Base-by-base conservation (phyloP, 1,140 invertebrate species). In the Ceratina australensis region DNA sequence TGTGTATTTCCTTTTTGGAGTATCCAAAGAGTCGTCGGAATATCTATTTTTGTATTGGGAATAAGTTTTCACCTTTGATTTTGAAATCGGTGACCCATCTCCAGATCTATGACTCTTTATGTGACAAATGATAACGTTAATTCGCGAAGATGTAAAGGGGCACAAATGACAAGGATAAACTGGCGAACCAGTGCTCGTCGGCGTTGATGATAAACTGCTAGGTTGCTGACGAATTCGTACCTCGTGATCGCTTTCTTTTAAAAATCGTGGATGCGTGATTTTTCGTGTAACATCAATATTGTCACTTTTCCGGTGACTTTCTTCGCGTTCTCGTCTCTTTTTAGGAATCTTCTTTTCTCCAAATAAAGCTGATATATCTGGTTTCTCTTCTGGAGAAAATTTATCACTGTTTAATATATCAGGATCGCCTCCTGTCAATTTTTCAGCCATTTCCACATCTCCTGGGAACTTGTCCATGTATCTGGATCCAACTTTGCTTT, bases 401-500 rank as follows among this genome's bases (percentile, higher is more conserved):
- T 94, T 93, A 47, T 94, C 92, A 78, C 93, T 92, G 1, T 89
- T 93, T 28, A 95, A 87, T 79, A 96, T 96, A 65, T 95, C 93
- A 16, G 93, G 93, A 89, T 96, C 93, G 33, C 96, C 96, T 42
- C 93, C 93, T 2, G 95, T 95, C 61, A 94, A 90, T 61, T 93
- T 93, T 89, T 96, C 95, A 5, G 96, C 96, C 60, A 90, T 94
- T 56, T 93, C 92, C 3, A 96, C 94, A 90, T 96, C 95, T 61
- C 93, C 93, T 0, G 95, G 95, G 91, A 96, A 96, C 87, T 96
- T 95, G 50, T 95, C 93, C 95, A 96, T 96, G 73, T 93, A 94
- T 66, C 82, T 91, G 20, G 88, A 84, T 33, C 91, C 90, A 84
- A 92, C 90, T 63, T 93, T 93, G 78, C 92, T 91, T 87, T 94